phyloP scores from a whole-genome alignment of 2,888 invertebrate genomes.

The Rhingia rostrata region DNA sequence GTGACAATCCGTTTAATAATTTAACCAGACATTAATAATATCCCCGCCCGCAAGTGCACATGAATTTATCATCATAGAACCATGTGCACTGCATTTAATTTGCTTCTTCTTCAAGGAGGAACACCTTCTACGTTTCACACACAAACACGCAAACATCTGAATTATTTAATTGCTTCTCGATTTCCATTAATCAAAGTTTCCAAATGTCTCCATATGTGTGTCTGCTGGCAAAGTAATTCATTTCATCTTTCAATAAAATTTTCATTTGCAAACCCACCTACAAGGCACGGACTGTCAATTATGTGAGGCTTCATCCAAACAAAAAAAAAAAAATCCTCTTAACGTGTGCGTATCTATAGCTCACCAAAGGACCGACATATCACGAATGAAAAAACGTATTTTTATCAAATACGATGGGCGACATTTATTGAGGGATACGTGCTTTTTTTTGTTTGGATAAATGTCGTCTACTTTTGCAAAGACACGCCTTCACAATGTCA shows the following conservation, averaged over 20 bases:
- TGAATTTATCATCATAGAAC: constrained; percentile 35
- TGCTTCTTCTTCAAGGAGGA: neutral
- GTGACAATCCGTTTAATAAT: constrained; percentile 42
- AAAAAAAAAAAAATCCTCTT: neutral
- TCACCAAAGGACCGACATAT: neutral
- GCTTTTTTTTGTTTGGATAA: neutral
- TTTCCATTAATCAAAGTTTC: constrained; percentile 44
- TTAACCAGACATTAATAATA: constrained; percentile 22
- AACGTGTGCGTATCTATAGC: neutral
- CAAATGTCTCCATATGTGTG: too few relatives aligned
- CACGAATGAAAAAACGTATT: constrained; percentile 19
- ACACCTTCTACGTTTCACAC: neutral
- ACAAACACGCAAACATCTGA: constrained; percentile 17
- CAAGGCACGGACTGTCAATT: constrained; percentile 1
- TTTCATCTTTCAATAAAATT: constrained; percentile 10
- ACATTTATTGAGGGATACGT: constrained; percentile 11
- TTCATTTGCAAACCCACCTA: constrained; percentile 4
- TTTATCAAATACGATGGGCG: neutral
- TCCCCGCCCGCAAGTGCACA: constrained; percentile 18
- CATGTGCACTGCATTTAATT: neutral
- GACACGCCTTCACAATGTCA: constrained; percentile 11
- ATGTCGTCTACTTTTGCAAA: constrained; percentile 1
- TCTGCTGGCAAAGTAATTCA: constrained; percentile 7
- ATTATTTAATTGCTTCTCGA: constrained; percentile 51
- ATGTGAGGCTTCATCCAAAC: neutral